Base-by-base conservation (phyloP, 2,797 vertebrate genomes). In the Sciaenops ocellatus region DNA sequence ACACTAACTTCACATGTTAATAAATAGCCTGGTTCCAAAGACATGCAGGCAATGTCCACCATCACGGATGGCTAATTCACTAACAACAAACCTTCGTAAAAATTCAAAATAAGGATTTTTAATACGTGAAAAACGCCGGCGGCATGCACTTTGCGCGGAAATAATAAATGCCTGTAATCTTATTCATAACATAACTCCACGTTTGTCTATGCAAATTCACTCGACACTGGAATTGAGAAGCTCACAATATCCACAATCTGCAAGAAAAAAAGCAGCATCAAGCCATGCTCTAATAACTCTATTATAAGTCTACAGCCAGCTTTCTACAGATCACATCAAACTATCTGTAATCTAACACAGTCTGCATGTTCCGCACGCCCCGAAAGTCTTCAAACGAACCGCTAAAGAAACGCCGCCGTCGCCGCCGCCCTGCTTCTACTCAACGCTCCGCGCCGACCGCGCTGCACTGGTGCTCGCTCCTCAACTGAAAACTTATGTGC, bases 141-240 rank as follows among this genome's bases (percentile, higher is more conserved):
- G 59, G 89, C 92, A 93, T 94, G 93, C 94, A 91, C 82, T 85
- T 86, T 82, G 86, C 83, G 63, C 17, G 60, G 79, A 73, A 76
- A 52, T 12, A 16, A 47, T 17, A 79, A 83, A 81, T 77, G 93
- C 90, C 88, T 75, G 72, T 90, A 86, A 89, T 93, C 87, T 88
- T 94, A 91, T 91, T 93, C 82, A 78, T 92, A 94, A 95, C 93
- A 91, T 89, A 94, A 94, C 93, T 95, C 94, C 94, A 95, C 93
- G 94, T 95, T 94, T 94, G 93, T 94, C 93, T 94, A 94, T 93
- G 93, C 93, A 94, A 94, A 95, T 90, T 87, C 91, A 94, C 93
- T 93, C 90, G 62, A 93, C 92, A 93, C 87, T 86, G 89, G 90
- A 87, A 90, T 76, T 87, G 84, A 91, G 85, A 94, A 90, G 90